phyloP scores from a whole-genome alignment of 64 coral and sea anemone species.

The Trachythela sp. region DNA sequence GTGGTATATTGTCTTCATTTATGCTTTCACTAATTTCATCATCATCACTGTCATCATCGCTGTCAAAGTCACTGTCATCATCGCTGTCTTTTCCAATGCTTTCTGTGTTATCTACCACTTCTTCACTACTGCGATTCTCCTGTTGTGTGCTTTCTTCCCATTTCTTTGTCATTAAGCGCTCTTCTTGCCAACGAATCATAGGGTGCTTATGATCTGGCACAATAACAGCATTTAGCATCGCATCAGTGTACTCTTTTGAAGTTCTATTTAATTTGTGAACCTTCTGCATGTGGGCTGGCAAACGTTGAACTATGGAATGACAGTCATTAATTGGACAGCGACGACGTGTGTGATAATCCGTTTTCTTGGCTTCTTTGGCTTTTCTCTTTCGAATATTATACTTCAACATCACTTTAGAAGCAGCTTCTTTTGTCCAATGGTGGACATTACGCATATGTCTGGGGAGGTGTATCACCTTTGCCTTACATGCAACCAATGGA shows the following conservation, averaged over 20 bases:
- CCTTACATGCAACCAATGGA: constrained; percentile 41
- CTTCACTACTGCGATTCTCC: constrained; percentile 14
- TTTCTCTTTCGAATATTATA: constrained; percentile 25
- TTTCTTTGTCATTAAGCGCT: background rate
- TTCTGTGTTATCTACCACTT: constrained; percentile 10
- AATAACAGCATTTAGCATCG: constrained; percentile 30
- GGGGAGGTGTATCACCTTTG: constrained; percentile 50
- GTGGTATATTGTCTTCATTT: background rate
- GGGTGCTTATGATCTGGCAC: background rate
- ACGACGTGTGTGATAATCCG: background rate
- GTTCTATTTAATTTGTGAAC: constrained; percentile 10
- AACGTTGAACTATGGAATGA: background rate
- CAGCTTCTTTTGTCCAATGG: constrained; percentile 39
- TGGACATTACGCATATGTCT: constrained; percentile 56
- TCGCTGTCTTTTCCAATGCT: background rate
- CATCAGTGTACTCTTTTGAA: background rate
- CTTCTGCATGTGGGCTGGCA: constrained; percentile 22
- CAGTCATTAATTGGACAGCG: background rate
- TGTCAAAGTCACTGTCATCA: constrained; percentile 3
- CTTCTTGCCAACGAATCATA: background rate
- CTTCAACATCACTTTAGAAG: constrained; percentile 32
- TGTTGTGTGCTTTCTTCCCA: background rate
- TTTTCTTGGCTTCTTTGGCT: background rate
- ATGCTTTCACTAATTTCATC: background rate
- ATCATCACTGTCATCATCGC: constrained; percentile 37